Base-by-base conservation (phyloP, 2,797 vertebrate species). In the Diplodus puntazzo region DNA sequence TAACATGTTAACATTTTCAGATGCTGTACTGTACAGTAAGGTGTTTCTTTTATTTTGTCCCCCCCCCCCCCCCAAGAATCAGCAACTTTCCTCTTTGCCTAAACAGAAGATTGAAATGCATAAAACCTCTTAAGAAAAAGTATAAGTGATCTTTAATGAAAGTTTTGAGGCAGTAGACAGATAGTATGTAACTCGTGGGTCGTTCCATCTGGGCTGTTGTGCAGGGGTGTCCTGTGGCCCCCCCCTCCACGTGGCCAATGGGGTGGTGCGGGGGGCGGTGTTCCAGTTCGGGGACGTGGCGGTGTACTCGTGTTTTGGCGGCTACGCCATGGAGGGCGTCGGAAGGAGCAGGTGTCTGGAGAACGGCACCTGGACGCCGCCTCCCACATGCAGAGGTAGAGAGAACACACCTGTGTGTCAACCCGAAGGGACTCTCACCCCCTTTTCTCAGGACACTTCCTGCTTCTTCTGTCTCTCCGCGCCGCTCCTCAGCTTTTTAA, bases 281-380 rank as follows among this genome's bases (percentile, higher is more conserved):
- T 97, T 98, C 93, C 97, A 98, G 85, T 98, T 97, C 66, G 97
- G 98, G 87, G 98, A 99, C 87, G 92, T 98, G 95, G 92, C 97
- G 70, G 96, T 92, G 83, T 99, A 99, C 90, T 97, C 98, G 0
- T 99, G 98, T 94, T 99, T 97, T 88, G 96, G 95, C 69, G 98
- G 98, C 69, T 99, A 97, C 90, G 93, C 96, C 96, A 94, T 99
- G 93, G 97, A 98, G 79, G 97, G 98, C 43, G 88, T 96, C 46
- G 94, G 97, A 80, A 91, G 96, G 82, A 98, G 96, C 88, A 86
- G 98, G 91, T 99, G 98, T 91, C 91, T 98, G 86, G 97, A 98
- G 95, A 98, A 98, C 81, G 95, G 97, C 92, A 98, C 97, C 14
- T 99, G 98, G 98, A 98, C 97, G 49, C 92, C 92, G 20, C 95